These are phyloP conservation scores for Echinarachnius parma DNA, from an alignment of 53 echinoderm and acorn worm species.

Conservation along the genomic window DNA sequence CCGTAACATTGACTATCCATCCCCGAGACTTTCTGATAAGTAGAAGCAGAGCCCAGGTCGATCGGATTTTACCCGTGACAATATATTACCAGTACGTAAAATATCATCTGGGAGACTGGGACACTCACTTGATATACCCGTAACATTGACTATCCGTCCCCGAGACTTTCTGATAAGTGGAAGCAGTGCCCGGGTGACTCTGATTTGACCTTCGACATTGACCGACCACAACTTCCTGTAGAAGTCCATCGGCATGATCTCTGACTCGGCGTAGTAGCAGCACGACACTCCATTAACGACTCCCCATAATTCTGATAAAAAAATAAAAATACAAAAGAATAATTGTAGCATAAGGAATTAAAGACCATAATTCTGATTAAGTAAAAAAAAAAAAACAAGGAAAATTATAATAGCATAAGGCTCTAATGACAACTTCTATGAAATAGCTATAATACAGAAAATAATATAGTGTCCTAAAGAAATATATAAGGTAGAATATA, in stretches of 20 bases:
- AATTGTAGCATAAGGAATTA: too few species aligned
- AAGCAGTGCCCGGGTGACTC: constrained; percentile 76
- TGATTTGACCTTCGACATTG: constrained; percentile 72
- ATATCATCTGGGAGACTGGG: too few species aligned
- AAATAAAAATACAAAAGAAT: too few species aligned
- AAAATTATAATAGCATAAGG: too few species aligned
- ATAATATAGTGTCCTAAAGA: too few species aligned
- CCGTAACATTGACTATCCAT: constrained; percentile 79
- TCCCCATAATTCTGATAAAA: constrained; percentile 79
- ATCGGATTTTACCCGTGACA: constrained; percentile 64
- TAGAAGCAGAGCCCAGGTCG: constrained; percentile 78
- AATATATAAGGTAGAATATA: too few species aligned
- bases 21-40: constrained; percentile 78
- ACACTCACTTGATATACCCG: constrained; percentile 79
- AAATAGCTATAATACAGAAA: too few species aligned
- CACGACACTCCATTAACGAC: constrained; percentile 88
- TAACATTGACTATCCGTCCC: constrained; percentile 83
- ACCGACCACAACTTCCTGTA: constrained; percentile 75
- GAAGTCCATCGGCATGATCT: constrained; percentile 65
- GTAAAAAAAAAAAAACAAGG: too few species aligned
- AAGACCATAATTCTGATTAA: too few species aligned
- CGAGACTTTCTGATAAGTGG: constrained; percentile 78
- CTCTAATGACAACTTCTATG: too few species aligned
- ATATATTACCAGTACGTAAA: too few species aligned
- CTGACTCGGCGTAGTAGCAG: constrained; percentile 66